Base-by-base conservation (phyloP, 2,888 invertebrate species). In the Melikaiella ostensackeni region DNA sequence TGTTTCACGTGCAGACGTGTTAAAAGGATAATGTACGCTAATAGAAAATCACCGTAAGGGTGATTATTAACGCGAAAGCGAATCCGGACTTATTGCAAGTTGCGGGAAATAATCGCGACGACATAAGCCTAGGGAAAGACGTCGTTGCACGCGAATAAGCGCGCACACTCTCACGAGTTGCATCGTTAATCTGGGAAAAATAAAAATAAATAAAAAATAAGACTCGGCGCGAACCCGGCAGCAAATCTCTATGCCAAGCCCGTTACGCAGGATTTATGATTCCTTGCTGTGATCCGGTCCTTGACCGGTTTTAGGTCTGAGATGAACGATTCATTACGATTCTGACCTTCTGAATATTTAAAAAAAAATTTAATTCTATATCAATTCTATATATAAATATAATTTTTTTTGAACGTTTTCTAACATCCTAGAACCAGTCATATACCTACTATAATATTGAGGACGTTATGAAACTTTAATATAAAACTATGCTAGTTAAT, bases 211-310 rank as follows among this genome's bases (percentile, higher is more conserved):
- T 83, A 83, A 86, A 87, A 86, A 81, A 84, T 82, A 83, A 86
- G 85, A 84, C 85, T 64, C 74, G 79, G 46, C 62, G 46, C 77
- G 84, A 80, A 81, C 79, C 83, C 78, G 82, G 84, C 79, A 83
- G 81, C 84, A 79, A 83, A 84, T 85, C 85, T 83, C 82, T 83
- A 81, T 84, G 80, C 79, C 74, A 76, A 79, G 62, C 73, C 85
- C 86, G 86, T 85, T 86, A 86, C 84, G 83, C 85, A 81, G 85
- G 87, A 89, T 89, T 89, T 89, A 89, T 89, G 84, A 83, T 70
- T 70, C 46, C 79, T 66, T 82, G 42, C 66, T 38, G 42, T 79
- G 83, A 82, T 85, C 86, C 83, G 83, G 82, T 82, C 86, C 84
- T 85, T 86, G 88, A 88, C 88, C 87, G 86, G 87, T 87, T 87